Conservation (phyloP, 2,113 vertebrate species). For the Pholis gunnellus region DNA sequence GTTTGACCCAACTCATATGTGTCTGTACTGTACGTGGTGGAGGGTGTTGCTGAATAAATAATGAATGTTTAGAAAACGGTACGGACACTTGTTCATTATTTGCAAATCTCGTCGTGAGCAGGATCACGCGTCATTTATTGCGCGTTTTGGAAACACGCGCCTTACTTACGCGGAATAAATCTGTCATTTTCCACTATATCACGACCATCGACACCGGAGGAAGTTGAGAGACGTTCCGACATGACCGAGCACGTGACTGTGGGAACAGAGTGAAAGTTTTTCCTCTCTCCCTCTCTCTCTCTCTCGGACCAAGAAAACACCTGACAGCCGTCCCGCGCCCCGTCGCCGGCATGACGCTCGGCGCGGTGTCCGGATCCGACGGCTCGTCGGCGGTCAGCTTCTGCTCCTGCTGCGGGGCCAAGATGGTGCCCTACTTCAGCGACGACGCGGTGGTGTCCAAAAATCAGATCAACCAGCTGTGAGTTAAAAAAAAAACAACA, state of each 20-base stretch:
- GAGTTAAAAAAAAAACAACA: constrained; percentile 75
- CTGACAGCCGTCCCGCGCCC: constrained; percentile 8
- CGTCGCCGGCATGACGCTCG: constrained; percentile 84
- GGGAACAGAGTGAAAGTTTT: constrained; percentile 47
- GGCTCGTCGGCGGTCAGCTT: constrained; percentile 78
- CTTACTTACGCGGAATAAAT: neutral
- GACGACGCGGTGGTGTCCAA: constrained; percentile 92
- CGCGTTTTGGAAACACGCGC: neutral
- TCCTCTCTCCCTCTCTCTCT: neutral
- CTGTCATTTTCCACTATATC: neutral
- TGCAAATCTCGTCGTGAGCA: neutral
- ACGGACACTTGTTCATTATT: neutral
- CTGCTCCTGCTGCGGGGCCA: constrained; percentile 86
- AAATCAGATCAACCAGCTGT: constrained; percentile 94
- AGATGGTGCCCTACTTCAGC: constrained; percentile 95
- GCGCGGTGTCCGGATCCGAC: constrained; percentile 73
- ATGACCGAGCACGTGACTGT: constrained; percentile 9
- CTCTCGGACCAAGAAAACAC: constrained; percentile 29
- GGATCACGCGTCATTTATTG: neutral
- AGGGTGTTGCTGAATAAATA: neutral
- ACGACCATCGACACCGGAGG: neutral
- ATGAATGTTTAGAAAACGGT: neutral
- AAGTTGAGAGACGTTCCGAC: neutral
- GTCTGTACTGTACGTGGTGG: constrained; percentile 2
- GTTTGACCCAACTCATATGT: constrained; percentile 44